Conservation (phyloP, 2,113 vertebrate genomes). For the Phycodurus eques region DNA sequence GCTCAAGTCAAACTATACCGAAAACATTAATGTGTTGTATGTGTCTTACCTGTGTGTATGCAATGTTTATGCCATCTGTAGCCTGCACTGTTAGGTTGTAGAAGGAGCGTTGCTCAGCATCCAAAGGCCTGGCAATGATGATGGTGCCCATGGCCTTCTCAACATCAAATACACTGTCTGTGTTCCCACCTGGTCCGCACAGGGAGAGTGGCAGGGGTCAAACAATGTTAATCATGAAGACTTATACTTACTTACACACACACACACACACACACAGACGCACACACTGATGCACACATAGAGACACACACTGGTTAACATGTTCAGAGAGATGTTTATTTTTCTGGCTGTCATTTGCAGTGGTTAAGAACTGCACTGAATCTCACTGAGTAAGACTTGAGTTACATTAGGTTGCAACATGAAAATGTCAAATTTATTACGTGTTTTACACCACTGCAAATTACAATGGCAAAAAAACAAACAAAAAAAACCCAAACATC, state of each 20-base stretch:
- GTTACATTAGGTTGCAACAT: too few relatives aligned
- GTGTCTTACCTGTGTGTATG: slow-evolving; percentile 82
- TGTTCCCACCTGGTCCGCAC: slow-evolving; percentile 83
- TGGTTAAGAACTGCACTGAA: too few relatives aligned
- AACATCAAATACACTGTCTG: slow-evolving; percentile 87
- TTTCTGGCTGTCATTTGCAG: too few relatives aligned
- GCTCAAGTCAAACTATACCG: neutral
- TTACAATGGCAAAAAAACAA: too few relatives aligned
- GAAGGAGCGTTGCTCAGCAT: slow-evolving; percentile 87
- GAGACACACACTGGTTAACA: neutral
- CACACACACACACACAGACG: neutral
- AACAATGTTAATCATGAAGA: neutral
- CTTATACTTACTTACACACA: neutral
- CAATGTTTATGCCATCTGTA: slow-evolving; percentile 88
- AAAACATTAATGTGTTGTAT: neutral
- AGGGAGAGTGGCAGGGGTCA: slow-evolving; percentile 9
- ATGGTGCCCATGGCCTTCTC: slow-evolving; percentile 91
- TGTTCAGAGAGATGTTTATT: neutral
- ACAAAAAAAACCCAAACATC: too few relatives aligned
- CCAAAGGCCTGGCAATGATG: slow-evolving; percentile 90
- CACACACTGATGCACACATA: too few relatives aligned
- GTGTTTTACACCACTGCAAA: too few relatives aligned
- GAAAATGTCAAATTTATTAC: too few relatives aligned
- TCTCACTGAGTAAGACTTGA: too few relatives aligned
- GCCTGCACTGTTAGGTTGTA: slow-evolving; percentile 95